Percentiles rank a stretch among this genome's conserved stretches.
Conservation (phyloP, 2,797 vertebrate genomes). For the Alosa sapidissima region DNA sequence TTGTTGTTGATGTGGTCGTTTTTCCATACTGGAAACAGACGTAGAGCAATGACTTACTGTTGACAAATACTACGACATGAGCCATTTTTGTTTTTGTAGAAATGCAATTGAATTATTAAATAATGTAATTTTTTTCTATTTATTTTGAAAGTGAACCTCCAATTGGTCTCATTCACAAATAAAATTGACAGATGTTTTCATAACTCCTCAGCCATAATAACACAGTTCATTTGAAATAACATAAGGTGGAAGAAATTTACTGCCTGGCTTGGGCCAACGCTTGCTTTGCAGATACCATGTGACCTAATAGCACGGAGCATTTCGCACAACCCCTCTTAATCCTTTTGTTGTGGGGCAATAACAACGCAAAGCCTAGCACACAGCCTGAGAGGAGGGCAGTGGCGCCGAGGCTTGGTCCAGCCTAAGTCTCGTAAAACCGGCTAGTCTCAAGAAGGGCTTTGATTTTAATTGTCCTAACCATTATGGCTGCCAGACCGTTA, state of each 20-base stretch:
- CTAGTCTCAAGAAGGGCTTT: constrained; percentile 60
- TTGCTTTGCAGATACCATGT: not conserved
- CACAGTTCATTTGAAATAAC: constrained; percentile 20
- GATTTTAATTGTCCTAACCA: constrained; percentile 66
- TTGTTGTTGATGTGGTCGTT: not conserved
- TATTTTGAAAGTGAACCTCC: not conserved
- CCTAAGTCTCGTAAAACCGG: constrained; percentile 61
- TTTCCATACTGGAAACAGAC: not conserved
- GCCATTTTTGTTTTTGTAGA: not conserved
- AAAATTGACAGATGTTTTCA: not conserved
- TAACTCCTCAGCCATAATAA: not conserved
- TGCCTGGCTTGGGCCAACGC: not conserved
- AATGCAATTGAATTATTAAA: not conserved
- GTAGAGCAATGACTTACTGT: not conserved
- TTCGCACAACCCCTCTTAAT: not conserved
- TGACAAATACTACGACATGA: not conserved
- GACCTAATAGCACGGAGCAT: not conserved
- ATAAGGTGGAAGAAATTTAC: constrained; percentile 19
- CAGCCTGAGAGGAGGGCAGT: constrained; percentile 14
- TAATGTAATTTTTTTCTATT: not conserved
- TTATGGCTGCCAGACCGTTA: constrained; percentile 38
- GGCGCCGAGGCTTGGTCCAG: constrained; percentile 61
- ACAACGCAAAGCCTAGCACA: constrained; percentile 2
- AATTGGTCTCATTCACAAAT: not conserved
- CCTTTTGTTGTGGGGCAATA: constrained; percentile 18